Base-by-base conservation (phyloP, 1,140 invertebrate species). In the Helicoverpa armigera region DNA sequence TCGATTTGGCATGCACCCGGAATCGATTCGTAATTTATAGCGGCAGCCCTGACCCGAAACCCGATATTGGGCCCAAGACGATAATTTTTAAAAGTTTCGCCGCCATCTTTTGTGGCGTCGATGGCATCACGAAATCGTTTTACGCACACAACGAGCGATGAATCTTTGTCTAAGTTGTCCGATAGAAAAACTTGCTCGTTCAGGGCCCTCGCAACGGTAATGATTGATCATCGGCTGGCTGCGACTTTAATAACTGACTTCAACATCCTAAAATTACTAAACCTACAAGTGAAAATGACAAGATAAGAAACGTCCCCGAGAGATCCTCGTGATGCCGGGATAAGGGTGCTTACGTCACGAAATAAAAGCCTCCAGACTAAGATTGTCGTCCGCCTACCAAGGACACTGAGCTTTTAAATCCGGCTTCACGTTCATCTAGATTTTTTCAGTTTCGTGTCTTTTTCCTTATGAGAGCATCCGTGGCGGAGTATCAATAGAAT, bases 31-130 rank as follows among this genome's bases (percentile, higher is more conserved):
- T 31, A 77, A 76, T 56, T 74, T 74, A 74, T 63, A 14, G 69
- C 31, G 53, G n/a, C 67, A 65, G 69, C 67, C 50, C 69, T 72
- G 65, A 72, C 48, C 43, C 70, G 43, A 63, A 63, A 43, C 67
- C 67, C 51, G 51, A 63, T 43, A 82, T 79, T 54, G 69, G 14
- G 53, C 76, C 58, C 69, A 58, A 50, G 54, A 72, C 80, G 80
- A 79, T 69, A 65, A 79, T 82, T 82, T 82, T 82, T 74, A 79
- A 79, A 82, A 82, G 60, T 73, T 79, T 65, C 51, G 11, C 56
- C 51, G 23, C 43, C 48, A n/a, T 67, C 61, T 67, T 77, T 76
- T 76, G 74, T 76, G 74, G 75, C 48, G 60, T 31, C 50, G 61
- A 67, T 65, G 23, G 75, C 61, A 67, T 77, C 61, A 77, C 48